Base-by-base conservation (phyloP, 1,140 invertebrate species). In the Luehdorfia chinensis region DNA sequence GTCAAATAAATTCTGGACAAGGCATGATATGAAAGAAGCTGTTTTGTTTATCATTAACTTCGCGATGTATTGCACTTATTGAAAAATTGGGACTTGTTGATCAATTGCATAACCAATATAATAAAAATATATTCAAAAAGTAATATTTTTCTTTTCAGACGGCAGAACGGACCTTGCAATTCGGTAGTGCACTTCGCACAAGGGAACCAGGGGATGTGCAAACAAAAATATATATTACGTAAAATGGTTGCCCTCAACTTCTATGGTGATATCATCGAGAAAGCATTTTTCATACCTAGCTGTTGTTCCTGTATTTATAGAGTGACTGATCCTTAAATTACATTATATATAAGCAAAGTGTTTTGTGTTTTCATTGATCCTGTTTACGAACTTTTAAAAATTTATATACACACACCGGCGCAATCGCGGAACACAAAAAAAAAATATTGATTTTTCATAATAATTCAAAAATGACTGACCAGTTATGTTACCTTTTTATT, bases 181-280 rank as follows among this genome's bases (percentile, higher is more conserved):
- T 37, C 76, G 2, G 53, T 84, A 28, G 85, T 84, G 0, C 60
- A 66, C 18, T 75, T 89, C 28, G 79, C 88, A 4, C 23, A 59
- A 0, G 90, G 89, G 2, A 89, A 89, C 58, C 76, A 70, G 21
- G 89, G 89, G 0, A 61, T 50, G 0, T 93, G 92, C 65, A 87
- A 88, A 41, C 92, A 92, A 55, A 92, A 92, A 59, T 92, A 88
- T 59, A 88, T 91, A 27, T 88, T 89, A 36, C 75, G 90, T 15
- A 81, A 87, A 36, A 72, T 92, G 50, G 36, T 88, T 1, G 88
- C 88, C 0, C 27, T 91, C 2, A 79, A 81, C 11, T 61, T 80
- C 0, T 73, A 85, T n/a, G 89, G 89, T 1, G 52, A 74, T 46
- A 73, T 88, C 0, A 66, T 81, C 12, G 70, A 87, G 2, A 88